Base-by-base conservation (phyloP, 1,140 invertebrate genomes). In the Heliconius hewitsoni region DNA sequence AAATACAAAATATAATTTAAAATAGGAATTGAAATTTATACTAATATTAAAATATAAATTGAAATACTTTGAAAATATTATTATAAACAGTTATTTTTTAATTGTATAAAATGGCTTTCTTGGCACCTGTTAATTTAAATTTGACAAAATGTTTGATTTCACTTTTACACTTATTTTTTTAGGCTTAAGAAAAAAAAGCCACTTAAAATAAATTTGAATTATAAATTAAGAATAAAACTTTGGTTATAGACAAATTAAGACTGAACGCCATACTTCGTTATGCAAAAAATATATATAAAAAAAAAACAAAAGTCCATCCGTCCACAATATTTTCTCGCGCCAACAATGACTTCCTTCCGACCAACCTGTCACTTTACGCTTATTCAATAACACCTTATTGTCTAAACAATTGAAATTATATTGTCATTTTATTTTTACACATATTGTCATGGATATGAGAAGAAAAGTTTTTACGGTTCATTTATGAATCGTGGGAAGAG, bases 331-430 rank as follows among this genome's bases (percentile, higher is more conserved):
- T 66, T 66, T 66, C 57, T 23, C 57, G 57, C 57, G 57, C 11
- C 30, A 66, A 66, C 57, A 66, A 66, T 66, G 57, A 66, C 57
- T 27, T 27, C n/a, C 57, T 66, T 66, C 57, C 57, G 57, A 66
- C 57, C 57, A n/a, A 66, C 23, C 60, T 66, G 60, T 66, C 60
- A 66, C 60, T 66, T 66, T 66, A 66, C 60, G 60, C 13, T 66
- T 11, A 66, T 66, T 66, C 60, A 66, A 66, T 27, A 60, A 60
- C 57, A 66, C 60, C 27, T 66, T 66, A 66, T 66, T 66, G 60
- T 66, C 5, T 66, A 66, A 66, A 66, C 23, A 66, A 66, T 66
- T 66, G 23, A n/a, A 66, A 66, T 66, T 66, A 66, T 30, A 27
- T 66, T 66, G 60, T 66, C 60, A 66, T 66, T 66, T 30, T 66